Conservation (phyloP, 2,113 vertebrate species). For the Rhagologus leucostigma region DNA sequence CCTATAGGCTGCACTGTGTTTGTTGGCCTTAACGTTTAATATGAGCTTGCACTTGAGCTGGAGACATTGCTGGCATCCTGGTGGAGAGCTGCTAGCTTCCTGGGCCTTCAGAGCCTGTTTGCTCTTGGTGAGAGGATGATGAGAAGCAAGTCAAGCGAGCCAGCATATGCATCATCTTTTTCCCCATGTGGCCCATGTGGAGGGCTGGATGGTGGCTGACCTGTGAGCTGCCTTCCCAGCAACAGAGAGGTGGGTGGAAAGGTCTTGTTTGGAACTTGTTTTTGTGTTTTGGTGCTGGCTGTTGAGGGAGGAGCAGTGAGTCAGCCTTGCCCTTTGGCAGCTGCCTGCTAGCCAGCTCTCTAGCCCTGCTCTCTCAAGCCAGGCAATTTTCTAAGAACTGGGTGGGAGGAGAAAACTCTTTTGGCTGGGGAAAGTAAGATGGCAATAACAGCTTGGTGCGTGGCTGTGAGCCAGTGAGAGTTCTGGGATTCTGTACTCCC, state of each 20-base stretch:
- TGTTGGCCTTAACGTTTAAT: not conserved
- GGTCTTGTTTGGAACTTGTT: not conserved
- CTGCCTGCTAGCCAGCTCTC: not conserved
- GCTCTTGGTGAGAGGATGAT: not conserved
- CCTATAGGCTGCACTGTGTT: accelerated
- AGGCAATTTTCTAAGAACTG: not conserved
- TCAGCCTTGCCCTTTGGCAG: not conserved
- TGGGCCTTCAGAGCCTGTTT: not conserved
- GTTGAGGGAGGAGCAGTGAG: not conserved
- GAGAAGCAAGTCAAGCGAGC: not conserved
- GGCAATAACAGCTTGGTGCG: not conserved
- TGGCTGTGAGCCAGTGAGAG: not conserved
- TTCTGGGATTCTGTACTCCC: not conserved
- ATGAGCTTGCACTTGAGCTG: not conserved
- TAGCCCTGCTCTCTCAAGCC: not conserved
- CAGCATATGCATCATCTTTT: not conserved
- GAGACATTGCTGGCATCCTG: not conserved
- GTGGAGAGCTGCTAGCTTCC: not conserved
- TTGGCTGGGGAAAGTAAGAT: not conserved
- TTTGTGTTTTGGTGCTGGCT: not conserved
- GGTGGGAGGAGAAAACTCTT: not conserved
- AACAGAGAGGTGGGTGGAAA: not conserved
- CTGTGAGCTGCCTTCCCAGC: not conserved
- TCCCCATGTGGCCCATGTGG: accelerated
- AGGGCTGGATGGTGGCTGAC: not conserved